Evolutionary conservation across 2,113 vertebrate genomes (phyloP), one percentile per base, ranked within the genome.

Genomic region (Salvelinus alpinus): DNA sequence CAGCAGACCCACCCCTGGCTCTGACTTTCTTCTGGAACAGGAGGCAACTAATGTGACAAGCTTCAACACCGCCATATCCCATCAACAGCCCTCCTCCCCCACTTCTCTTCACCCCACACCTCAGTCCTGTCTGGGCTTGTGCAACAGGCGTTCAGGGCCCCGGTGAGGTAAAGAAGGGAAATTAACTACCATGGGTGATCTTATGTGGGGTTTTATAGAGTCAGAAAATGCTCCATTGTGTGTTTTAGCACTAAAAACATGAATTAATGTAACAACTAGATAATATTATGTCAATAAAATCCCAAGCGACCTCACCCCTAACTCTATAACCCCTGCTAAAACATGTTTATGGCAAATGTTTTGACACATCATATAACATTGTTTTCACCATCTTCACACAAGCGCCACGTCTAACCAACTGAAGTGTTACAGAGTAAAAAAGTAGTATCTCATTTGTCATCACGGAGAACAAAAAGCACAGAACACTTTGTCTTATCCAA

Each of bases 401-500:
- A 54, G 51, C 1, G 51, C 16, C 51, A 54, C 51, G 64, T 66
- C 64, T 6, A 66, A 29, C 25, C 64, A 25, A 29, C 13, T 66
- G 27, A 66, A 29, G 25, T 31, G 64, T 66, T 66, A 29, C 64
- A 29, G 25, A 29, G 64, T 27, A 24, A 4, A 29, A 65, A 24
- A 25, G 77, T 80, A 80, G 79, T 78, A 71, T 85, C 80, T 83
- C 79, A 82, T 88, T 88, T 85, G 85, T 85, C 82, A 70, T 69
- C 64, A 73, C 1, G 44, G 18, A 34, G 29, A 25, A 27, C 12
- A 6, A n/a, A 68, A 82, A 78, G 75, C 27, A 76, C 16, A 54
- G 86, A 85, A 88, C 87, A 82, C 80, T 60, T 72, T 73, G 82
- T 86, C 87, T 90, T 83, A 72, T 87, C 81, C 87, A 85, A 90